Conservation (phyloP, 2,113 vertebrate species). For the Pollachius pollachius region DNA sequence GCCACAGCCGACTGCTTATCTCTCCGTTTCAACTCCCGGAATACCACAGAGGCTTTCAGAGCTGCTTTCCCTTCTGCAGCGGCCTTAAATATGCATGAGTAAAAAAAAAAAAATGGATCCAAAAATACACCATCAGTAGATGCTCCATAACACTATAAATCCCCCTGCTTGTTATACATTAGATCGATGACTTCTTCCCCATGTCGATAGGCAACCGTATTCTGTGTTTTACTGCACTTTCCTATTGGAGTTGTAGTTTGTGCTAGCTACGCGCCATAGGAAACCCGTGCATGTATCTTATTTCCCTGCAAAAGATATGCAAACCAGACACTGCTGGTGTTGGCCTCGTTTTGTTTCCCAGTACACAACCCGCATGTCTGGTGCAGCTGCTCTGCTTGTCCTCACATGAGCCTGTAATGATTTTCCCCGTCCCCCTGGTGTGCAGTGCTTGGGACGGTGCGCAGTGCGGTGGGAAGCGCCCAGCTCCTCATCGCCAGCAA, state of each 20-base stretch:
- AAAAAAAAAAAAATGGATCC: background rate
- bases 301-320: too few relatives aligned
- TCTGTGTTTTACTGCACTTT: too few relatives aligned
- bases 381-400: background rate
- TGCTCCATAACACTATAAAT: slow-evolving; percentile 34
- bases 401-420: slow-evolving; percentile 17
- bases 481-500: slow-evolving; percentile 97
- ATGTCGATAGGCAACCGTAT: slow-evolving; percentile 19
- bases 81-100: slow-evolving; percentile 59
- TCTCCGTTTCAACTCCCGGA: slow-evolving; percentile 34
- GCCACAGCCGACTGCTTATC: slow-evolving; percentile 23
- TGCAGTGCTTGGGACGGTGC: slow-evolving; percentile 93
- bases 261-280: too few relatives aligned
- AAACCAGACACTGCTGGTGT: too few relatives aligned
- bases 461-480: slow-evolving; percentile 94
- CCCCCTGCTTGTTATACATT: slow-evolving; percentile 36
- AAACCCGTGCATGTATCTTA: too few relatives aligned
- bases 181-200: slow-evolving; percentile 25
- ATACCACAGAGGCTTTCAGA: slow-evolving; percentile 35
- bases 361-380: too few relatives aligned
- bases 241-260: too few relatives aligned
- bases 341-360: too few relatives aligned
- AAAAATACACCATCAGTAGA: background rate
- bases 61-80: slow-evolving; percentile 41
- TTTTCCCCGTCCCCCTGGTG: background rate